Evolutionary conservation across 2,888 invertebrate species (phyloP).

Genomic region (Seladonia tumulorum): DNA sequence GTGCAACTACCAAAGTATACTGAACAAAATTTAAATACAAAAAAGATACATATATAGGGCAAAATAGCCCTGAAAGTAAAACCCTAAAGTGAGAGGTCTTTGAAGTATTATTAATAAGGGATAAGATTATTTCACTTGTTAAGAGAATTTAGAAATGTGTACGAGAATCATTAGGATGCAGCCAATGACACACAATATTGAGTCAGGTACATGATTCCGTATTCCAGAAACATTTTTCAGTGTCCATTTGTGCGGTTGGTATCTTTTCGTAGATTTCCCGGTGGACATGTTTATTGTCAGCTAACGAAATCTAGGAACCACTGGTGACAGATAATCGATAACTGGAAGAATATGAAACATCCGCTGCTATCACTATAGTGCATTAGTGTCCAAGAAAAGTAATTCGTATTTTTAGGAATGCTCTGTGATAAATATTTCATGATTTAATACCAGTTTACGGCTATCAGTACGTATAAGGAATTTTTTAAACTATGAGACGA

Average conservation of each 20-base stretch:
- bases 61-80: too few species aligned
- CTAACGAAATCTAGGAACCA: slow-evolving; percentile 31
- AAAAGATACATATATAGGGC: too few species aligned
- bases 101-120: background rate
- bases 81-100: background rate
- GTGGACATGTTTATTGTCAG: slow-evolving; percentile 39
- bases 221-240: background rate
- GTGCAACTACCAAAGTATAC: too few species aligned
- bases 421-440: background rate
- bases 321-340: slow-evolving; percentile 47
- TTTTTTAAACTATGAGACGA: background rate
- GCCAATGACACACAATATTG: background rate
- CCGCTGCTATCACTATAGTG: background rate
- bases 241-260: slow-evolving; percentile 1
- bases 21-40: too few species aligned
- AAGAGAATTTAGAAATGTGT: background rate
- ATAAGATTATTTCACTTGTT: background rate
- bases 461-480: background rate
- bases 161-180: background rate
- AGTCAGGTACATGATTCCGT: background rate
- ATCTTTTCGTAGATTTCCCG: slow-evolving; percentile 44
- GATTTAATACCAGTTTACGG: background rate
- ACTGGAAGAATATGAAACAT: background rate
- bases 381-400: background rate
- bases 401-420: background rate